Base-by-base conservation (phyloP, 2,797 vertebrate species). In the Falco columbarius region DNA sequence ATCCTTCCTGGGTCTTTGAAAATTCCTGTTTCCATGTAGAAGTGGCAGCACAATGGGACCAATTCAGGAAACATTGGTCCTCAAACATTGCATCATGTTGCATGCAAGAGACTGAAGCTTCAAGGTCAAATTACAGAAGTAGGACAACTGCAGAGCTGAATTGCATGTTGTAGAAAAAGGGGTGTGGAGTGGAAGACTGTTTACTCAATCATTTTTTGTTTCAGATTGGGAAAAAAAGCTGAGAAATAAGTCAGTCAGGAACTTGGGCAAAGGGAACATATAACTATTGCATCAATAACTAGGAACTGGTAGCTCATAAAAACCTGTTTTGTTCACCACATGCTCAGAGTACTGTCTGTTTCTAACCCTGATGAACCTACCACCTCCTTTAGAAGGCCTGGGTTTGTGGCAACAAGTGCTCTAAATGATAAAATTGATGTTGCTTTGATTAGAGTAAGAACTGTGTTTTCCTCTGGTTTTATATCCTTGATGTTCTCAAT, bases 291-390 rank as follows among this genome's bases (percentile, higher is more conserved):
- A 34, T 3, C 17, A 65, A 7, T 34, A 46, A 1, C 4, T 4
- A 38, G 32, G 10, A 54, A 14, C 15, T 19, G 26, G 15, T 27
- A 72, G 29, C 10, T 75, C 27, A 56, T 32, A 73, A 59, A 81
- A 86, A 3, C 7, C 14, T 3, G 3, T 38, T 76, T 65, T 66
- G 4, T n/a, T 6, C 0, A 0, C 5, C 59, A 34, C 1, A 1
- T 61, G 16, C 27, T 51, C 52, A 67, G 40, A 65, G 30, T 68
- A 19, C 34, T 46, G 40, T 12, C 30, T 68, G 26, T 3, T 15
- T 82, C 86, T 42, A 67, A 68, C 29, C 8, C 8, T 8, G n/a
- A 36, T 68, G 42, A 68, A 40, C 6, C 5, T 38, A 5, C 4
- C 3, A 6, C 2, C 6, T 47, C 7, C 24, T 56, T 52, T 86